Evolutionary conservation across 1,140 invertebrate genomes (phyloP), one percentile per base, ranked within the genome.

Genomic region (Conus betulinus): DNA sequence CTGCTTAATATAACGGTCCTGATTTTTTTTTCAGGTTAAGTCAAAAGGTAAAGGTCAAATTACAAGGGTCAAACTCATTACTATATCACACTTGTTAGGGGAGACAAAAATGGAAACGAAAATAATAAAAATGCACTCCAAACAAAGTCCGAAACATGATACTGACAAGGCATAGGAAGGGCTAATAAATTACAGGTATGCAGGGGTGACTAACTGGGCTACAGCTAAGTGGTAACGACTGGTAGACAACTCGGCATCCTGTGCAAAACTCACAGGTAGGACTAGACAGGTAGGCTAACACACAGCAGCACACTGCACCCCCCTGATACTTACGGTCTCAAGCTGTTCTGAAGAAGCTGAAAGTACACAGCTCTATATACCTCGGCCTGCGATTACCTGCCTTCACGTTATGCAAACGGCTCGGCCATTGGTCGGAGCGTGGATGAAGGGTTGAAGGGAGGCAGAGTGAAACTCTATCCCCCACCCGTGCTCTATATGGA

Each of bases 301-400:
- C 74, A 78, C 27, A 74, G 11, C 39, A 51, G 23, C 8, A 71
- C 85, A 87, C 85, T 3, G 71, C 85, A 87, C 53, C 20, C 60
- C 17, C 60, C 17, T 10, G 74, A 87, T 87, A 87, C 85, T 87
- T 87, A 87, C 85, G 85, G 57, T 87, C 85, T 52, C 85, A 79
- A 87, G 85, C 74, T 87, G 85, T 79, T 87, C 85, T 87, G 85
- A 79, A 71, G 74, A 39, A 39, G 82, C n/a, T n/a, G 71, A 27
- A 11, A 87, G 52, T 23, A 39, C 85, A 55, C n/a, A 74, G 85
- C 39, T 57, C 85, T 87, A 87, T 87, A 87, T 87, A 87, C 85
- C 67, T 27, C 71, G 71, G 53, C 85, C 85, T n/a, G n/a, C 3
- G 23, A 53, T 76, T 84, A 63, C 57, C 85, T 57, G 53, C 71